Evolutionary conservation across 2,797 vertebrate species (phyloP), one percentile per base, ranked within the genome.

Genomic region (Neomorphus geoffroyi): DNA sequence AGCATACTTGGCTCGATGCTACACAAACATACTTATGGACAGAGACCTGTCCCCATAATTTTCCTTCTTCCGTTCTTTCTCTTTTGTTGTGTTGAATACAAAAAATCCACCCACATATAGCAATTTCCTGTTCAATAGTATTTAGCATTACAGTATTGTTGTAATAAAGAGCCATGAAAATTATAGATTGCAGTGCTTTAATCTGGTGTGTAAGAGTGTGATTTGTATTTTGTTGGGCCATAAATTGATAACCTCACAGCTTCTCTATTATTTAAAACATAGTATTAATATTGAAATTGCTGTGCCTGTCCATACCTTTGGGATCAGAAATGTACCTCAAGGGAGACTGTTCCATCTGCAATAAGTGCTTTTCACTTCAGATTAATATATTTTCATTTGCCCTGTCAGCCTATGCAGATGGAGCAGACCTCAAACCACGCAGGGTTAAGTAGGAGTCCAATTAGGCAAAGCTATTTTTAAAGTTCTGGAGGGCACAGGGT

Each of bases 391-490:
- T 86, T 94, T 86, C 62, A 56, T 94, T 92, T 86, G 70, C 46
- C 83, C 66, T 86, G 88, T 91, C 92, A 93, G 67, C 32, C 80
- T 90, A 35, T 70, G 83, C 62, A 88, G 82, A 91, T 88, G 50
- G 72, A 94, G 57, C 19, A 39, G 69, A 62, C 77, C 72, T 94
- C 87, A 92, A 54, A 72, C 73, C 77, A 51, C 90, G 43, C 0
- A 0, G 50, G 93, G 90, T 94, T 83, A 88, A 94, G 82, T 88
- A 92, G 70, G 18, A 84, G 54, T 65, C 46, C 65, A 90, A 92
- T 96, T 94, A 94, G 72, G 13, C 69, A 75, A 79, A 91, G 90
- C 75, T 94, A 94, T 92, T 96, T 95, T 94, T 92, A 70, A 70
- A 80, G n/a, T 91, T 94, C 70, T 94, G 51, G 51, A 86, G 77